Evolutionary conservation across 1,140 invertebrate genomes (phyloP).

Genomic region (Dinoponera quadriceps): DNA sequence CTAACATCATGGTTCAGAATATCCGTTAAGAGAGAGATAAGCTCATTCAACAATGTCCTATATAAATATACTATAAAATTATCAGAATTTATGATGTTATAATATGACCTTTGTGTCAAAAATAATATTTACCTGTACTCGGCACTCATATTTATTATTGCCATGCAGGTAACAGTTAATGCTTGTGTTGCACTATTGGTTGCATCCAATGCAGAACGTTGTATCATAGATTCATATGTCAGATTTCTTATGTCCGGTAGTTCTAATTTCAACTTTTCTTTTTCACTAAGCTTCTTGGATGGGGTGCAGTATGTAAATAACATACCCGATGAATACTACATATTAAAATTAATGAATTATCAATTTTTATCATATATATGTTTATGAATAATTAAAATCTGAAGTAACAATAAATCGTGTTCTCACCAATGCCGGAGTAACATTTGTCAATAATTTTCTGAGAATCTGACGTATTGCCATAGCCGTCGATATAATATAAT

Average conservation of each 20-base stretch:
- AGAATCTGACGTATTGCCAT: constrained; percentile 69
- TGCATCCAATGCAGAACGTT: constrained; percentile 80
- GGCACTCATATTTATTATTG: constrained; percentile 78
- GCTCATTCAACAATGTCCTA: constrained; percentile 75
- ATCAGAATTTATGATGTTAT: constrained; percentile 23
- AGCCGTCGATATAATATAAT: constrained; percentile 20
- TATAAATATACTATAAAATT: constrained; percentile 59
- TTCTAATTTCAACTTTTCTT: constrained; percentile 76
- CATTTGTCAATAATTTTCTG: constrained; percentile 57
- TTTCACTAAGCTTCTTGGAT: constrained; percentile 62
- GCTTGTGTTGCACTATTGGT: constrained; percentile 80
- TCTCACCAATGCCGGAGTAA: constrained; percentile 65
- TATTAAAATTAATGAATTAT: constrained; percentile 48
- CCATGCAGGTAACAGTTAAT: constrained; percentile 79
- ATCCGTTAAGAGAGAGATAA: constrained; percentile 80
- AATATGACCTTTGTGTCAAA: not conserved
- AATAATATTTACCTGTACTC: constrained; percentile 78
- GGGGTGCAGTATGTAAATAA: constrained; percentile 69
- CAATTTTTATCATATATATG: constrained; percentile 17
- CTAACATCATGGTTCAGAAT: constrained; percentile 74
- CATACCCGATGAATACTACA: constrained; percentile 69
- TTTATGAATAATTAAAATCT: constrained; percentile 9
- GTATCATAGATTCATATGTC: constrained; percentile 81
- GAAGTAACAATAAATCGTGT: constrained; percentile 13
- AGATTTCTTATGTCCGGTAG: constrained; percentile 73